Base-by-base conservation (phyloP, 37 sponge, comb jelly and placozoan genomes). In the Theonella swinhoei region DNA sequence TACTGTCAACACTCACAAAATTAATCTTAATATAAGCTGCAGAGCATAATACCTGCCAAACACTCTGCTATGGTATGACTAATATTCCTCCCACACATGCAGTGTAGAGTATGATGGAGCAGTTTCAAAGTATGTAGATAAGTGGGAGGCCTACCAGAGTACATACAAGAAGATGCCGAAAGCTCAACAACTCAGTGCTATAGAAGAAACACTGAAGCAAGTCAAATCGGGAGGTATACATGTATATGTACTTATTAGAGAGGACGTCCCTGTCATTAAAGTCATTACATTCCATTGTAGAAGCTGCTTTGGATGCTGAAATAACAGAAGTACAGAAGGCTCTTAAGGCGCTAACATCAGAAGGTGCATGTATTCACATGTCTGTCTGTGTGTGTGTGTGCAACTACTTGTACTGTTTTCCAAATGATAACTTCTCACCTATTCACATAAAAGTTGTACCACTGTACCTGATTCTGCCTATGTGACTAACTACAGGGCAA, bases 141-240 rank as follows among this genome's bases (percentile, higher is more conserved):
- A 80, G 8, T 88, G 88, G 82, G 62, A 67, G 23, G 68, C 39
- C 22, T 81, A 75, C 39, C 37, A 75, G 41, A 66, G 54, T 26
- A 74, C 80, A 62, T 88, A 81, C 67, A 39, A 80, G 33, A 67
- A 75, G 66, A 67, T 62, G 62, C 75, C 72, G 38, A 77, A 70
- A 62, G 85, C 75, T 3, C 69, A 70, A 62, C 41, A 71, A 34
- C 60, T 85, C 1, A 68, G 38, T 23, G 17, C 2, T 0, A 77
- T 58, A 40, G 32, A 85, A 38, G 42, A 54, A 8, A 42, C 69
- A 65, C 5, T 68, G 33, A 39, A 39, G 28, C 68, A 25, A 17
- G 28, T 80, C 41, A 26, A 23, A 65, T 11, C 5, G n/a, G 19
- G n/a, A 68, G 34, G 33, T 68, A 68, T 33, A 31, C 29, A 62